Evolutionary conservation across 2,888 invertebrate genomes (phyloP), one percentile per base, ranked within the genome.

Genomic region (Synergus japonicus): DNA sequence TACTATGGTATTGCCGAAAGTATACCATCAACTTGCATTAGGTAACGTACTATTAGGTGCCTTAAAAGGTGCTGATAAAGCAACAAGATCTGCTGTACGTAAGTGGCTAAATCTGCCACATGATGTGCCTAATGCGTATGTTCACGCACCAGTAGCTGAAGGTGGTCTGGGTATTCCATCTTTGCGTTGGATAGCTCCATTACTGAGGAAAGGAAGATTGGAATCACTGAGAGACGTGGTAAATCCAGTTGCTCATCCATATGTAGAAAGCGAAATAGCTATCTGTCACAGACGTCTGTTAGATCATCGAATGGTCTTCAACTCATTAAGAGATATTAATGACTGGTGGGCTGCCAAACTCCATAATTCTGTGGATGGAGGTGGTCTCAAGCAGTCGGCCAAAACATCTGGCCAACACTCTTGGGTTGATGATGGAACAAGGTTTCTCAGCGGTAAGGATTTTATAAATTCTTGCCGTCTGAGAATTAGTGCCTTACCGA

Each of bases 401-500:
- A 49, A n/a, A 1, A 46, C 73, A 3, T 64, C 63, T 10, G 65
- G 64, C 15, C 81, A 83, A 22, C 79, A 81, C 46, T 29, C 12
- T 4, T 84, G 83, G 83, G 13, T 83, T 5, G 29, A 18, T 1
- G 83, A 80, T 10, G 83, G 81, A 4, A 81, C 76, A 3, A 67
- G 43, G 0, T 78, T 85, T 37, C 15, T 84, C 0, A 49, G 76
- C 1, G 84, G 83, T 0, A 77, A 66, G 8, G 84, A 85, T 49
- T 85, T 76, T 44, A 3, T 83, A 0, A 80, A 80, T 44, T 22
- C 73, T 4, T 15, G 29, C 29, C 76, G 88, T 9, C 83, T 87
- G 8, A 84, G 89, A n/a, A 89, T 90, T 0, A 89, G 90, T 77
- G 83, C 87, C n/a, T 80, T 91, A 0, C 90, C 90, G 0, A 86